Percentiles rank a stretch among this genome's conserved stretches.
Conservation (phyloP, 2,888 invertebrate species). For the Eupelmus urozonus region DNA sequence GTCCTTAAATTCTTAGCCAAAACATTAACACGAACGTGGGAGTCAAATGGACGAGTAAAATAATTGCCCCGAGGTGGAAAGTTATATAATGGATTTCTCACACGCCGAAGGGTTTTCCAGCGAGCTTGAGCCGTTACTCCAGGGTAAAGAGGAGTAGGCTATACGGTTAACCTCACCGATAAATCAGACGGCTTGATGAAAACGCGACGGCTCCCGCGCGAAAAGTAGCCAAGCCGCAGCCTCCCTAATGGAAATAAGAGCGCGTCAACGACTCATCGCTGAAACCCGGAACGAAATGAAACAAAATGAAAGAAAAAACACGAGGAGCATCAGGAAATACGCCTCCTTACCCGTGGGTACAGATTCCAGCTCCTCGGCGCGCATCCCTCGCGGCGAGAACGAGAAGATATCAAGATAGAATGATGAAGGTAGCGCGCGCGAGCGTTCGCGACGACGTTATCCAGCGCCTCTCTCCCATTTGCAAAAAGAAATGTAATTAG, state of each 20-base stretch:
- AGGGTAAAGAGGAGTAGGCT: background rate
- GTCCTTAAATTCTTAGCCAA: conserved; percentile 56
- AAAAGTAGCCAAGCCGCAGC: too few relatives aligned
- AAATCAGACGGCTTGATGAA: conserved; percentile 72
- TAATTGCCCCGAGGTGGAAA: conserved; percentile 6
- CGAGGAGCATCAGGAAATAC: background rate
- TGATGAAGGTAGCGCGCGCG: background rate
- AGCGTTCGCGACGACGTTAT: conserved; percentile 11
- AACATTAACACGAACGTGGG: conserved; percentile 8
- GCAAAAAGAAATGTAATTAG: conserved; percentile 64
- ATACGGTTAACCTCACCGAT: conserved; percentile 14
- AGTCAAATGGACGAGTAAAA: background rate
- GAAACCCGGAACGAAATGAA: background rate
- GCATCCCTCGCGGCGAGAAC: background rate
- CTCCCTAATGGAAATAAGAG: background rate
- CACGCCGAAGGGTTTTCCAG: conserved; percentile 9
- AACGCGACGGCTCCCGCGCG: conserved; percentile 2
- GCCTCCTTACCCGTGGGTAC: background rate
- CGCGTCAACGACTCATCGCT: background rate
- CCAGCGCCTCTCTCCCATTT: background rate
- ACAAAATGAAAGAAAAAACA: conserved; percentile 60
- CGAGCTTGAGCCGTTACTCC: background rate
- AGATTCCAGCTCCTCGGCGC: background rate
- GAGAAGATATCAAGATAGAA: conserved; percentile 41
- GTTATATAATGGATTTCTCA: conserved; percentile 19